phyloP scores from a whole-genome alignment of 2,888 invertebrate species.

The Scaptomyza parva region DNA sequence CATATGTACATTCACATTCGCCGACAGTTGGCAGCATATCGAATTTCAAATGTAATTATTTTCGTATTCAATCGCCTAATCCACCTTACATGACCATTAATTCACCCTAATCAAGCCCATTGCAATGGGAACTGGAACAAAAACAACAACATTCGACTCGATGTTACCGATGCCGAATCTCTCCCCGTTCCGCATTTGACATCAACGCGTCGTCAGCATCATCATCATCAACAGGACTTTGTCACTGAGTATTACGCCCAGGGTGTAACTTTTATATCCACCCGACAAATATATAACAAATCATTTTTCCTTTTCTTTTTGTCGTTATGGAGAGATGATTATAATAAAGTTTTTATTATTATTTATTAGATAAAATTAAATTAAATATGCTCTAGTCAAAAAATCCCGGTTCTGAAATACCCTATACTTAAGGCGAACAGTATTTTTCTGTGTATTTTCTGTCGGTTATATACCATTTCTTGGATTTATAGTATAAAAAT shows the following conservation, averaged over 20 bases:
- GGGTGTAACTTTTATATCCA: slow-evolving; percentile 30
- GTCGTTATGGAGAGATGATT: neutral
- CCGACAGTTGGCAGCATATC: slow-evolving; percentile 77
- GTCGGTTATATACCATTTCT: no score
- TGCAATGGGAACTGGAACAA: slow-evolving; percentile 8
- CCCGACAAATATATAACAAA: slow-evolving; percentile 42
- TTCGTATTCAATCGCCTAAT: slow-evolving; percentile 83
- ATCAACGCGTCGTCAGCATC: slow-evolving; percentile 70
- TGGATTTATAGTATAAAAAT: no score
- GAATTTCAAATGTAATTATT: slow-evolving; percentile 84
- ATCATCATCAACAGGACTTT: slow-evolving; percentile 42
- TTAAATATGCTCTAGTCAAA: no score
- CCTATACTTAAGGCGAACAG: no score
- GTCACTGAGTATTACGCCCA: slow-evolving; percentile 33
- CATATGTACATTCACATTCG: slow-evolving; percentile 13
- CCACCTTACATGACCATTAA: slow-evolving; percentile 85
- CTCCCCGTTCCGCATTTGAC: slow-evolving; percentile 60
- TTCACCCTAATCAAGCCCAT: slow-evolving; percentile 83
- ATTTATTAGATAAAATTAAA: no score
- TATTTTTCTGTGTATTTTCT: no score
- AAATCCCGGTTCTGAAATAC: no score
- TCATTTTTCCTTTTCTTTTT: neutral
- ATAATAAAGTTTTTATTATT: neutral
- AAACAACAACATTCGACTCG: slow-evolving; percentile 13
- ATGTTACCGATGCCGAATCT: slow-evolving; percentile 14